phyloP scores from a whole-genome alignment of 2,888 invertebrate species.

The Formica aserva region DNA sequence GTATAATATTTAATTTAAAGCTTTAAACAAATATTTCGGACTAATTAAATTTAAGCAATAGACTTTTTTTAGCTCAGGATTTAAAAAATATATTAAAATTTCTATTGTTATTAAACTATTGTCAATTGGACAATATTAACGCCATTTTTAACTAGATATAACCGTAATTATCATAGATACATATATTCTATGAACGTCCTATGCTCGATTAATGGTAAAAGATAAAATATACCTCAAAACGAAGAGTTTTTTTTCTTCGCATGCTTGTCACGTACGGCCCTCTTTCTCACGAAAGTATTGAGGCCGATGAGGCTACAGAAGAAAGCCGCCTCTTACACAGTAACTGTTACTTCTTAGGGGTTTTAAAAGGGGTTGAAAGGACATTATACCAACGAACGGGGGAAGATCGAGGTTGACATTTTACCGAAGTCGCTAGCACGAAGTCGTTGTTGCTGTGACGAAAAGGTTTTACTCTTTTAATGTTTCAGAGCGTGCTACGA shows the following conservation, averaged over 20 bases:
- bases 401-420: slow-evolving; percentile 61
- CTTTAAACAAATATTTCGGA: background rate
- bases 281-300: slow-evolving; percentile 64
- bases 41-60: background rate
- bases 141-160: background rate
- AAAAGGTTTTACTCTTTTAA: slow-evolving; percentile 50
- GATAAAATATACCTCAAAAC: slow-evolving; percentile 39
- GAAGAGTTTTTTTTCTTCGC: slow-evolving; percentile 45
- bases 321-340: slow-evolving; percentile 65
- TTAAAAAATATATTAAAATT: background rate
- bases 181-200: background rate
- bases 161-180: background rate
- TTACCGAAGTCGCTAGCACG: slow-evolving; percentile 46
- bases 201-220: slow-evolving; percentile 9
- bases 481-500: slow-evolving; percentile 44
- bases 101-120: background rate
- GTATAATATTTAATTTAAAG: background rate
- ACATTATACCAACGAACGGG: slow-evolving; percentile 62
- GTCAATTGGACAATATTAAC: background rate
- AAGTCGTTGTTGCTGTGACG: slow-evolving; percentile 46
- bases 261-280: slow-evolving; percentile 68
- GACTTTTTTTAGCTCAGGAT: background rate
- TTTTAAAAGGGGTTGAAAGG: slow-evolving; percentile 73
- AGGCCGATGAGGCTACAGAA: slow-evolving; percentile 66
- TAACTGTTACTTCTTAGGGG: slow-evolving; percentile 73